Evolutionary conservation across 2,888 invertebrate genomes (phyloP), one percentile per base, ranked within the genome.

Genomic region (Tenthredo livida): DNA sequence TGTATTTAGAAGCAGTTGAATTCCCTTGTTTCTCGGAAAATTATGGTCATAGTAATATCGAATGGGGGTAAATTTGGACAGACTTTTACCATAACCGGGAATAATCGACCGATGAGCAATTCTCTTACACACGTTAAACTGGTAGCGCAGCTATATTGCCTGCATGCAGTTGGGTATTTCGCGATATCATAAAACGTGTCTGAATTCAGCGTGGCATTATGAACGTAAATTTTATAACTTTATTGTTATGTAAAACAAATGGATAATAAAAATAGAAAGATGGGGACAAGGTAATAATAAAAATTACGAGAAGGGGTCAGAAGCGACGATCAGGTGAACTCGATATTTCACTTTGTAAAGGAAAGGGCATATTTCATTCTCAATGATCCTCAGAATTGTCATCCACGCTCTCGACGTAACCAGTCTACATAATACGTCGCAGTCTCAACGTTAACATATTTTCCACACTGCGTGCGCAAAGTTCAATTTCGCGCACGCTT

Each of bases 331-430:
- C 43, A 43, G n/a, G 9, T 50, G 17, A 50, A 50, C 54, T 54
- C 54, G 7, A 54, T n/a, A 72, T 37, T 72, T 33, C 37, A 72
- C 37, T 72, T 40, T n/a, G 40, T 17, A 43, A 43, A 25, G 29
- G 21, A 73, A 43, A 43, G 73, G 43, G 73, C 73, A 43, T 73
- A 47, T 40, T 73, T 73, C 21, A 43, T 43, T 73, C 21, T 73
- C 43, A 10, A 43, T 12, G 73, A 73, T 73, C 73, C 73, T 73
- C 43, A 21, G 43, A 73, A 73, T 73, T 43, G 40, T 40, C 73
- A 73, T 73, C 73, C 73, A 73, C 15, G 40, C 73, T 73, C 73
- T 73, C 73, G 73, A 73, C n/a, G 40, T 43, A 73, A 73, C 73
- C 67, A 73, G 25, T 73, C 73, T 73, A 21, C 43, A 37, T 37